phyloP scores from a whole-genome alignment of 2,888 invertebrate genomes.

The Calameuta pallipes region DNA sequence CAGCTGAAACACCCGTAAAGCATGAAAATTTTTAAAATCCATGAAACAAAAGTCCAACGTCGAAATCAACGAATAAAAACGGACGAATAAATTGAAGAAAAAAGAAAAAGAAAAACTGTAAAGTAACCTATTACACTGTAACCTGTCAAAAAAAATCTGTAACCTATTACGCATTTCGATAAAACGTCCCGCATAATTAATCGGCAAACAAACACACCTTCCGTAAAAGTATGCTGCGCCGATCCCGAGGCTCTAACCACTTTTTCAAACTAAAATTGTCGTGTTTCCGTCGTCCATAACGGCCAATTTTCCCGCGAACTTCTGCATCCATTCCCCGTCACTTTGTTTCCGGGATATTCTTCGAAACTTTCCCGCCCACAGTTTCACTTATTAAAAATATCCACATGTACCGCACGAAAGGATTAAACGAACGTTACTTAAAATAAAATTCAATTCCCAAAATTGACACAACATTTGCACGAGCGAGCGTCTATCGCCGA shows the following conservation, averaged over 20 bases:
- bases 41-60: background rate
- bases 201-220: background rate
- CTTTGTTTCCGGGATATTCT: background rate
- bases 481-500: background rate
- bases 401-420: background rate
- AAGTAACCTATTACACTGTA: no score
- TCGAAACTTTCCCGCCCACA: background rate
- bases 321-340: background rate
- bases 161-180: background rate
- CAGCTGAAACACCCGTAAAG: conserved; percentile 31
- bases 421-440: background rate
- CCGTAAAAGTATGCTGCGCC: background rate
- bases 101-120: background rate
- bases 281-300: background rate
- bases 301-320: background rate
- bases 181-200: background rate
- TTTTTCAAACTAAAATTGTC: background rate
- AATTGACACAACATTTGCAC: background rate
- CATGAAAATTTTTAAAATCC: background rate
- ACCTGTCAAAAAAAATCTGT: no score
- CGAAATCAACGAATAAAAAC: background rate
- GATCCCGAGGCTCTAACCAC: background rate
- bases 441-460: background rate
- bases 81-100: background rate
- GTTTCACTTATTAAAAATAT: background rate